Base-by-base conservation (phyloP, 1,140 invertebrate genomes). In the Caerostris darwini region DNA sequence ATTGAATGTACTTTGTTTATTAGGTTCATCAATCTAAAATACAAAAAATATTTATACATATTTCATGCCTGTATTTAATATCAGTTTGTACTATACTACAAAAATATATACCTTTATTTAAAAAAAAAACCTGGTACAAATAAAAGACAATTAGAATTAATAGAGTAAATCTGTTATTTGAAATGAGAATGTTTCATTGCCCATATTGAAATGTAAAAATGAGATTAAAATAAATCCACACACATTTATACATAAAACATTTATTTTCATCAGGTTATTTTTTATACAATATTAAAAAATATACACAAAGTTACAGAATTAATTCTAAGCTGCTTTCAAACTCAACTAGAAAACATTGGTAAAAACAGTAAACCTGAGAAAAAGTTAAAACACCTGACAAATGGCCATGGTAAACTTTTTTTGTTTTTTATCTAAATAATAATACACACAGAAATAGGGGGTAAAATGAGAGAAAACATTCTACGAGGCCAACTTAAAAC, bases 331-430 rank as follows among this genome's bases (percentile, higher is more conserved):
- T 94, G 92, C 92, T 94, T 94, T 94, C 83, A 17, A 94, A 94
- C 92, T 94, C 61, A 93, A 93, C 85, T 81, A 94, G 83, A 87
- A 94, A 93, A 69, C 83, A 94, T 86, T 88, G 86, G 85, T 94
- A 94, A 94, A 94, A 94, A 93, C 92, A 87, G 92, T 93, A 90
- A 93, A 88, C 92, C 92, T 94, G 92, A 94, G 92, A 94, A 93
- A 69, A 93, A 94, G 92, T 94, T 94, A 94, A 94, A 94, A 94
- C 92, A 88, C 86, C 86, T 77, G 85, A 94, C 92, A 88, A 85
- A 93, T 93, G 92, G 92, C 92, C 86, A 82, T 88, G 86, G 82
- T 81, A 19, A 86, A 86, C 81, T 90, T 71, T 34, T 34, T 34
- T 34, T 34, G 0, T 34, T 34, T 34, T 34, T 57, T 17, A 59